Evolutionary conservation across 2,113 vertebrate species (phyloP), one percentile per base, ranked within the genome.

Genomic region (Oncorhynchus clarkii): DNA sequence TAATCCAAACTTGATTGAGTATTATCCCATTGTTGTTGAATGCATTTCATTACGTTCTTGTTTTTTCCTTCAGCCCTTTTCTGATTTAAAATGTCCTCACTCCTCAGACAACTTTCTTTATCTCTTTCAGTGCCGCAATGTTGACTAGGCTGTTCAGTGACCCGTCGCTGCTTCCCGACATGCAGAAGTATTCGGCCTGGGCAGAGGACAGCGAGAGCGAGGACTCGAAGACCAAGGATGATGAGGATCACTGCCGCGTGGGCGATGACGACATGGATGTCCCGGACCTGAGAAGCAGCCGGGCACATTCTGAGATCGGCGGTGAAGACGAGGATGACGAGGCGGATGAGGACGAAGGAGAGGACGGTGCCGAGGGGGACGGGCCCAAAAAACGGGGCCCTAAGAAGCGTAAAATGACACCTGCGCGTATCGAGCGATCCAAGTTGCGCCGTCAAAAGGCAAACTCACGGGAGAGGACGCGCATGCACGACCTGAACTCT

Each of bases 401-500:
- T 48, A 98, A 98, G 86, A 97, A 97, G 85, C 92, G 96, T 70
- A 97, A 98, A 87, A 98, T 97, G 97, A 98, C 96, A 79, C 95
- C 92, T 90, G 97, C 96, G 62, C 92, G 97, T 34, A 76, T 97
- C 84, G 96, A 98, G 90, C 95, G 97, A 79, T 96, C 95, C 88
- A 97, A 95, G 85, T 14, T 96, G 90, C 93, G 97, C 70, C 89
- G 96, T 78, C 83, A 94, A 60, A 98, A 98, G 84, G 97, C 97
- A 80, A 98, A 98, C 86, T 94, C 96, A 13, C 87, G 97, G 18
- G 97, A 98, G 90, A 87, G 97, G 20, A 98, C 96, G 87, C 96
- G 97, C 67, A 98, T 98, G 97, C 97, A 98, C 88, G 97, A 95
- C 91, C 94, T 98, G 80, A 98, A 98, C 92, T 96, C 96, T 1